Percentiles rank a stretch among this genome's conserved stretches.
phyloP scores from a whole-genome alignment of 2,888 invertebrate genomes.

The Ceratothoa steindachneri region DNA sequence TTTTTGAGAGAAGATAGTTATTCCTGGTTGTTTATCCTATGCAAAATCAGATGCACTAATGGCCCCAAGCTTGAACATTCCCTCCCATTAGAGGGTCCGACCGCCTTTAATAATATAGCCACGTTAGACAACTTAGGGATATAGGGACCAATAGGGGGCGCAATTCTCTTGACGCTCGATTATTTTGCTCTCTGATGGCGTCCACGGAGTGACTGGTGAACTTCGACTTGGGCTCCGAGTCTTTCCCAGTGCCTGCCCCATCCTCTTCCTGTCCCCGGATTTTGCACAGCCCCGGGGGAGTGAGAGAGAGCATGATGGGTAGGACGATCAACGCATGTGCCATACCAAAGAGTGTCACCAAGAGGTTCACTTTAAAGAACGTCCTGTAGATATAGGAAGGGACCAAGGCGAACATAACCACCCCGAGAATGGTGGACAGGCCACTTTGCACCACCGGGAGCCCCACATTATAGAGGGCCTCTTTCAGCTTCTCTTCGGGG shows the following conservation, averaged over 20 bases:
- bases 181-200: neutral
- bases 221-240: neutral
- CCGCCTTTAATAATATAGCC: too few relatives aligned
- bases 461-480: conserved; percentile 54
- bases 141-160: too few relatives aligned
- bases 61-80: too few relatives aligned
- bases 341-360: conserved; percentile 89
- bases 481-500: conserved; percentile 49
- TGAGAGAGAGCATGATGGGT: conserved; percentile 71
- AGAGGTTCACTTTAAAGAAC: conserved; percentile 66
- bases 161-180: too few relatives aligned
- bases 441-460: conserved; percentile 71
- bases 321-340: conserved; percentile 86
- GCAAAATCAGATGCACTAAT: too few relatives aligned
- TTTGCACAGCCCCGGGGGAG: neutral
- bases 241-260: neutral
- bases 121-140: too few relatives aligned
- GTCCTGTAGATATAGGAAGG: conserved; percentile 80
- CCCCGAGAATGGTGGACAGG: conserved; percentile 82
- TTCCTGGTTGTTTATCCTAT: too few relatives aligned
- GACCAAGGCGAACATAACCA: conserved; percentile 76
- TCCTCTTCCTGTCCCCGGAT: neutral
- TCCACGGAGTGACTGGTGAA: neutral
- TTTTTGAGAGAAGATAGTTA: too few relatives aligned
- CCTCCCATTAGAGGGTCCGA: too few relatives aligned